These are phyloP conservation scores for Callipepla californica DNA, from an alignment of 2,113 vertebrate genomes.

Conservation along the genomic window DNA sequence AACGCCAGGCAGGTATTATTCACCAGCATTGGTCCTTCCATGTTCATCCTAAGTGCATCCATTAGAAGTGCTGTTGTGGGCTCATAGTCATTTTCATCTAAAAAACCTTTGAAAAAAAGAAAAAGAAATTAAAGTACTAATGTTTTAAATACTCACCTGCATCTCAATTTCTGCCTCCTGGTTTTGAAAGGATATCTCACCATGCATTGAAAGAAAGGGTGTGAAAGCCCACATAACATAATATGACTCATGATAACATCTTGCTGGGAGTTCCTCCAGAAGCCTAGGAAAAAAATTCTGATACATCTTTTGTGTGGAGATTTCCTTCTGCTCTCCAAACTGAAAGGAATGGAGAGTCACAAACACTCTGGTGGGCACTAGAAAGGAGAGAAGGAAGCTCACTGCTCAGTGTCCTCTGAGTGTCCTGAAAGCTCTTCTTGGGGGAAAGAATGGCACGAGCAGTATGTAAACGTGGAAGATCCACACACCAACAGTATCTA, in stretches of 20 bases:
- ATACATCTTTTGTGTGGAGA: not conserved
- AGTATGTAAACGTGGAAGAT: not conserved
- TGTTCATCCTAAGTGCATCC: slow-evolving; percentile 47
- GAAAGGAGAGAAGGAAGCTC: not conserved
- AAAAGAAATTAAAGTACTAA: not conserved
- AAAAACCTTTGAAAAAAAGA: slow-evolving; percentile 53
- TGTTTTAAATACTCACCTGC: not conserved
- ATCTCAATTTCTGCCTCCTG: not conserved
- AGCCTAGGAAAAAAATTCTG: not conserved
- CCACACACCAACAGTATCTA: not conserved
- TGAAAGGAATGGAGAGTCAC: not conserved
- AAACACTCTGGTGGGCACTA: not conserved
- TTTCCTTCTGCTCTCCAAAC: not conserved
- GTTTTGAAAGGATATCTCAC: not conserved
- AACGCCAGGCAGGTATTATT: slow-evolving; percentile 71
- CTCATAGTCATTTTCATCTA: slow-evolving; percentile 64
- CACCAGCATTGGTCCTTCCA: slow-evolving; percentile 58
- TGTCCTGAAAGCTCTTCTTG: not conserved
- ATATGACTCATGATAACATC: not conserved
- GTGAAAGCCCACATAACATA: not conserved
- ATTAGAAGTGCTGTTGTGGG: slow-evolving; percentile 55
- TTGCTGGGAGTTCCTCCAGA: not conserved
- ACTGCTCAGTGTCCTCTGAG: not conserved
- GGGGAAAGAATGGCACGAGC: fast-evolving
- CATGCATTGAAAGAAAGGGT: not conserved